Base-by-base conservation (phyloP, 64 coral and sea anemone genomes). In the Acropora yongei region DNA sequence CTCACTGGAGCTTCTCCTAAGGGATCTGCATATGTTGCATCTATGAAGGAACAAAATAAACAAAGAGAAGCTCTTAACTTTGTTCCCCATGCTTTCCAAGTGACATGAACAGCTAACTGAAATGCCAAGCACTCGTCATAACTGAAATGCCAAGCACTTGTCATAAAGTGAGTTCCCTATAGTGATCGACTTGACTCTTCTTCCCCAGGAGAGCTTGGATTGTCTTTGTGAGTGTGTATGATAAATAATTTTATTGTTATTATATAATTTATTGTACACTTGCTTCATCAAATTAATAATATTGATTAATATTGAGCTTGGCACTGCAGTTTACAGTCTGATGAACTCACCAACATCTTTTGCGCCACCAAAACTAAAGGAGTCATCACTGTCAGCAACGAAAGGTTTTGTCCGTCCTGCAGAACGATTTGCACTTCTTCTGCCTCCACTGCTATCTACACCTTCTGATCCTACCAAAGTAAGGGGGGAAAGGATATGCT, bases 21-120 rank as follows among this genome's bases (percentile, higher is more conserved):
- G 9, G 97, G 97, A 42, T 99, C 97, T 50, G 94, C 90, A 80
- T 99, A 99, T 17, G 97, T 96, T 14, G 97, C 94, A 80, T 99
- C 97, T 99, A 80, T 8, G 9, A 71, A 48, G 13, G 18, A 39
- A 14, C 30, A 4, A 47, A 49, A 5, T 18, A 5, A 7, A 48
- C 16, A 11, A 10, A 49, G 3, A 18, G 5, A 48, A 14, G 14
- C 12, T 30, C 30, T 30, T 30, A 30, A 30, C 30, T 30, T 30
- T 30, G 30, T 30, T 30, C 30, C 30, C 30, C 30, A 0, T 30
- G 30, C 30, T 30, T 30, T 30, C 30, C 30, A 30, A 30, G 30
- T 30, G 30, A 30, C 30, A 30, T 30, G 0, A 30, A 30, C 9
- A 17, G 8, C 14, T 14, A 66, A 17, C 14, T 2, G 61, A 55